Conservation (phyloP, 2,888 invertebrate species). For the Hydriomena furcata region DNA sequence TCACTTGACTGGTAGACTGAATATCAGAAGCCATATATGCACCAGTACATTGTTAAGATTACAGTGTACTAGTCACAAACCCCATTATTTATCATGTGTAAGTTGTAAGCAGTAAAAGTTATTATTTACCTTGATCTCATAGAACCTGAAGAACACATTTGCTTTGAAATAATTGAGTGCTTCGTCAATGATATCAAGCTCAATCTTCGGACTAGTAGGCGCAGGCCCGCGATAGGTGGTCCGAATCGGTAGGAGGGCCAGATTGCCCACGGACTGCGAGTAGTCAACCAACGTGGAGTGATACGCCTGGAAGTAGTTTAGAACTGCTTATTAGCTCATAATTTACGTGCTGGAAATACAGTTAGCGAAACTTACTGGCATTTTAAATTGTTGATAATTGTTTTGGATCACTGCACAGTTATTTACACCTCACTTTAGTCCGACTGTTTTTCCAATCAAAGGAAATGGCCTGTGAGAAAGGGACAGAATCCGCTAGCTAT, state of each 20-base stretch:
- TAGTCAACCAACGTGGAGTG: conserved; percentile 94
- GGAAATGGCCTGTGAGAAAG: no score
- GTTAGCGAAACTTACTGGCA: conserved; percentile 47
- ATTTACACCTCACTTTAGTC: no score
- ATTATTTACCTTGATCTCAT: conserved; percentile 95
- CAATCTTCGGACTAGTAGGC: conserved; percentile 85
- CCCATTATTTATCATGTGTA: no score
- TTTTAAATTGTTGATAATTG: no score
- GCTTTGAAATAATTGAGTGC: conserved; percentile 98
- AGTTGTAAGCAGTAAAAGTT: neutral
- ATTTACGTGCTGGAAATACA: neutral
- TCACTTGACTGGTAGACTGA: no score
- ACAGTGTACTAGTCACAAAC: no score
- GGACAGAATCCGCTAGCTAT: no score
- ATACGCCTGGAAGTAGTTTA: conserved; percentile 89
- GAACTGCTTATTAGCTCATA: no score
- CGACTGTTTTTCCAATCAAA: no score
- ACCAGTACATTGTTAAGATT: no score
- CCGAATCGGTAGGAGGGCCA: conserved; percentile 95
- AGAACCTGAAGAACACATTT: conserved; percentile 99
- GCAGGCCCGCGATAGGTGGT: conserved; percentile 97
- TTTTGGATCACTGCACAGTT: no score
- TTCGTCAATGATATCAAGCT: conserved; percentile 97
- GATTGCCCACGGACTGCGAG: conserved; percentile 92
- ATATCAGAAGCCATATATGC: no score